phyloP scores from a whole-genome alignment of 2,888 invertebrate genomes.

The Tinea pellionella region DNA sequence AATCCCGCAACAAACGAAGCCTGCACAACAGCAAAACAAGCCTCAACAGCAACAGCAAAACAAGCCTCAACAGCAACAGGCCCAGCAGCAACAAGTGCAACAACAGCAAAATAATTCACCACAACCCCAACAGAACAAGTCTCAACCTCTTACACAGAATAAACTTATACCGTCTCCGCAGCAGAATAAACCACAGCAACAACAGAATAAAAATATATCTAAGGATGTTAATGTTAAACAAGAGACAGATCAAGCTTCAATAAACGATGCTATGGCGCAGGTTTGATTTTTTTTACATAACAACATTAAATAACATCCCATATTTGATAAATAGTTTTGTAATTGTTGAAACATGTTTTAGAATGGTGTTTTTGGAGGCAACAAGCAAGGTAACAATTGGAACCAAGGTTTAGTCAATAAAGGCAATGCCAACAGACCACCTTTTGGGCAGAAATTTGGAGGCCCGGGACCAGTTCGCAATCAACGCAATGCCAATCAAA shows the following conservation, averaged over 20 bases:
- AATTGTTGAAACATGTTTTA: too few relatives aligned
- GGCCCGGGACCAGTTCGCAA: constrained; percentile 31
- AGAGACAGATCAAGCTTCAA: neutral
- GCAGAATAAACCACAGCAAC: constrained; percentile 15
- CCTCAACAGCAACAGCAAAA: constrained; percentile 20
- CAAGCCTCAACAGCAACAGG: neutral
- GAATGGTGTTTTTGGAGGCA: constrained; percentile 51
- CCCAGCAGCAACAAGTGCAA: constrained; percentile 13
- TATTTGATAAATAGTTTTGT: too few relatives aligned
- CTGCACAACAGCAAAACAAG: constrained; percentile 18
- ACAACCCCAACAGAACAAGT: constrained; percentile 7
- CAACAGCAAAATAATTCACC: constrained; percentile 19
- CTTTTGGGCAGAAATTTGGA: constrained; percentile 13
- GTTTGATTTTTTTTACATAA: neutral
- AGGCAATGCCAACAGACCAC: neutral
- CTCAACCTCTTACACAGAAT: neutral
- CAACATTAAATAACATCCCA: too few relatives aligned
- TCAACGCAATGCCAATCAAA: constrained; percentile 28
- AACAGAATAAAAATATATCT: constrained; percentile 20
- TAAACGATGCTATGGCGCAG: neutral
- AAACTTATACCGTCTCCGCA: neutral
- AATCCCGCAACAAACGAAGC: constrained; percentile 11
- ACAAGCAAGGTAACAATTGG: constrained; percentile 30
- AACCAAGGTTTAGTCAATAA: constrained; percentile 14
- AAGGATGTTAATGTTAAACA: neutral